Conservation (phyloP, 2,113 vertebrate genomes). For the Sapayoa aenigma region DNA sequence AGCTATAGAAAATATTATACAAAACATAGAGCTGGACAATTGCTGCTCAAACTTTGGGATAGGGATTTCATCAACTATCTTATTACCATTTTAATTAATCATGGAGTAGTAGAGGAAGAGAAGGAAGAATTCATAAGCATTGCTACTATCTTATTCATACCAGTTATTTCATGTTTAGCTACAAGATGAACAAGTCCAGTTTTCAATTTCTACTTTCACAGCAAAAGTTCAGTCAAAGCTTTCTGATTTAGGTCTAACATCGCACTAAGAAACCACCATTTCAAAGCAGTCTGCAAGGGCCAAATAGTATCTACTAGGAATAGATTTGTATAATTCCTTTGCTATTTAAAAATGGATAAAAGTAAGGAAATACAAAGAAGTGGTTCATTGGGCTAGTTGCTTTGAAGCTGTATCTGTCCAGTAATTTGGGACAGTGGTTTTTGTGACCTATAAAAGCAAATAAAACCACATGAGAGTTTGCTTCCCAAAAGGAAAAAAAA, state of each 20-base stretch:
- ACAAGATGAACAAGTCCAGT: neutral
- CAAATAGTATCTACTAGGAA: neutral
- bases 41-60: neutral
- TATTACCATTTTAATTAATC: neutral
- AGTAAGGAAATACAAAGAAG: neutral
- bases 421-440: neutral
- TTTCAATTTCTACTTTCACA: neutral
- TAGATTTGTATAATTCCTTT: neutral
- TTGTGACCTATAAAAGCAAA: neutral
- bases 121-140: neutral
- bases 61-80: neutral
- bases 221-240: neutral
- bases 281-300: neutral
- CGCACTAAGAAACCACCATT: neutral
- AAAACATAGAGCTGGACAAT: neutral
- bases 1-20: neutral
- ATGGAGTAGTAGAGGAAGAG: neutral
- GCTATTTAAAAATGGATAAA: neutral
- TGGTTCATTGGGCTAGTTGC: neutral
- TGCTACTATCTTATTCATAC: neutral
- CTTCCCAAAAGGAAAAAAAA: neutral
- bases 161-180: neutral
- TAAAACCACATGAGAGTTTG: neutral
- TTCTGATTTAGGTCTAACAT: neutral
- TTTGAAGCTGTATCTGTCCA: neutral